Conservation (phyloP, 1,140 invertebrate species). For the Danaus plexippus region DNA sequence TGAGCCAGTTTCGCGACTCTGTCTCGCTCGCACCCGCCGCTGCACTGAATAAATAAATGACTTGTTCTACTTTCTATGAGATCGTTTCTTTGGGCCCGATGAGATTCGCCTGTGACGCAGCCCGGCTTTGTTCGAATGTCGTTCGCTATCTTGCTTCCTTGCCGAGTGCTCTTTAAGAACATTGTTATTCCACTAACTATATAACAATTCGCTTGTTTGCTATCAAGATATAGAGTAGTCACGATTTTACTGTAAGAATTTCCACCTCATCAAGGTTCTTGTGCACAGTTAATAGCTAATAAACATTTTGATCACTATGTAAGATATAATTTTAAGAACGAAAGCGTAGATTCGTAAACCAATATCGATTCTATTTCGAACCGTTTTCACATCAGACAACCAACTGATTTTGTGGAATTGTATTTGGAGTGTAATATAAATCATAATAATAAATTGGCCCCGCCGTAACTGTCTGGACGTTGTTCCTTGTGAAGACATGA, state of each 20-base stretch:
- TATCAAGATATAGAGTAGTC: constrained; percentile 44
- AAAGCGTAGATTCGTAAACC: no score
- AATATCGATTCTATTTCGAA: no score
- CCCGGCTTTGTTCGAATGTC: constrained; percentile 30
- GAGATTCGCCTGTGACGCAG: constrained; percentile 40
- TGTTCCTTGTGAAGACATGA: constrained; percentile 3
- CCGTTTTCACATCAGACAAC: no score
- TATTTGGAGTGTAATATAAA: constrained; percentile 4
- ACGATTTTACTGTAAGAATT: constrained; percentile 49
- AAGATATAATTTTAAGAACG: no score
- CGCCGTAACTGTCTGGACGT: constrained; percentile 11
- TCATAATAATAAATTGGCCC: constrained; percentile 16
- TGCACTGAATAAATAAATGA: constrained; percentile 70
- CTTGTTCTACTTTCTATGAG: constrained; percentile 70
- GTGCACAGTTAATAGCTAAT: constrained; percentile 6
- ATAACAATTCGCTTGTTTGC: constrained; percentile 37
- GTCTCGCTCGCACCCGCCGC: constrained; percentile 61
- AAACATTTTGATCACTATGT: no score
- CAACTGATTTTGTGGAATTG: no score
- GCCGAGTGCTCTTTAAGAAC: constrained; percentile 33
- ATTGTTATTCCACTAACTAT: constrained; percentile 42
- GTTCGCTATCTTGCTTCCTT: constrained; percentile 29
- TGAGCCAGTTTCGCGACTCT: constrained; percentile 61
- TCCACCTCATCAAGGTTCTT: constrained; percentile 27
- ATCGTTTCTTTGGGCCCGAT: constrained; percentile 64